phyloP scores from a whole-genome alignment of 2,888 invertebrate genomes.

The Seladonia tumulorum region DNA sequence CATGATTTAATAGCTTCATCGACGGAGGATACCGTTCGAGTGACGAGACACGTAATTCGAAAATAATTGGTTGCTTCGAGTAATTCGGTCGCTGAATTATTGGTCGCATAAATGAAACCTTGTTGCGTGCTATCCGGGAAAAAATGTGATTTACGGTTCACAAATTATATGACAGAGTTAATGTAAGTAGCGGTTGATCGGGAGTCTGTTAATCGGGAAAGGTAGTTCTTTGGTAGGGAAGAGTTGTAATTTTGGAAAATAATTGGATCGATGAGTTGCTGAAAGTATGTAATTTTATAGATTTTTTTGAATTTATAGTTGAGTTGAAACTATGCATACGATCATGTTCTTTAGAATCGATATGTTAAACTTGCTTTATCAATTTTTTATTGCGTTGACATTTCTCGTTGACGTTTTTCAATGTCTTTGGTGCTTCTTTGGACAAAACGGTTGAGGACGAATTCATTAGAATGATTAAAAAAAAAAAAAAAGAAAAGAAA shows the following conservation, averaged over 20 bases:
- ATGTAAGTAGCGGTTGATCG: neutral
- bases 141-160: neutral
- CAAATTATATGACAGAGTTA: neutral
- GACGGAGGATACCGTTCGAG: neutral
- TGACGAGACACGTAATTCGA: constrained; percentile 2
- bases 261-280: neutral
- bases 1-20: constrained; percentile 1
- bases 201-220: neutral
- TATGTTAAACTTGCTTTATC: neutral
- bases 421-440: no score
- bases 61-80: neutral
- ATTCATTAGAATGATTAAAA: neutral
- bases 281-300: neutral
- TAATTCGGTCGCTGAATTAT: constrained; percentile 3
- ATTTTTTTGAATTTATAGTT: neutral
- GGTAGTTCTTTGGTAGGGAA: neutral
- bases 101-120: neutral
- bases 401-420: neutral
- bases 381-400: neutral
- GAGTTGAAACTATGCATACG: neutral
- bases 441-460: no score
- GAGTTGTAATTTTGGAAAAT: neutral
- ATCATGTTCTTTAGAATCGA: neutral
- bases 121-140: neutral
- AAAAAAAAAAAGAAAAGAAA: no score